Evolutionary conservation across 2,113 vertebrate species (phyloP), one percentile per base, ranked within the genome.

Genomic region (Pachycephala philippinensis): DNA sequence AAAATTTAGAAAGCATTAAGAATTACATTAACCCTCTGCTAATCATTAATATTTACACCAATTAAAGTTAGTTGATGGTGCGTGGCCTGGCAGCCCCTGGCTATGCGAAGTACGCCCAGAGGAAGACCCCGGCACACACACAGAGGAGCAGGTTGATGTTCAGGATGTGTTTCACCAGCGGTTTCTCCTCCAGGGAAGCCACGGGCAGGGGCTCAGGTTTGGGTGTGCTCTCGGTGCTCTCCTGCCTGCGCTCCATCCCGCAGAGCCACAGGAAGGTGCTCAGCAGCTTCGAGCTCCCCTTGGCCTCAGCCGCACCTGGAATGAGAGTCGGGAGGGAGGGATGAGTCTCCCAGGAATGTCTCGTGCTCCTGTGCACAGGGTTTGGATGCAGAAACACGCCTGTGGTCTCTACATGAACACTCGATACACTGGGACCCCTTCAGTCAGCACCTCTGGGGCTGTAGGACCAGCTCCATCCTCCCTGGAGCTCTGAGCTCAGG

Each of bases 81-180:
- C 13, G 17, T 11, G 27, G 54, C 16, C 15, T 4, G 3, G 10
- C 15, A 4, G 0, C 3, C 28, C 45, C 5, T 7, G 22, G 4
- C 98, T 98, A 99, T 2, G 98, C 99, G n/a, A 99, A 99, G 97
- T 98, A 99, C 2, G 98, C 99, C 96, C 99, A 98, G 79, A 99
- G 98, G 30, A 99, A 99, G 78, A 98, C 10, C 0, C 98, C 97
- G 0, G 98, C 97, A 4, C 98, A 97, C 8, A 98, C 26, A 12
- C 99, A 99, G 11, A 99, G 3, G 3, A 99, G 84, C 81, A 99
- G 97, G 97, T 99, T 99, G 96, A 96, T 3, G 33, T 99, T 98
- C 28, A 99, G 96, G 22, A 99, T 0, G 30, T 90, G 93, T 23
- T 90, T 98, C 64, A 98, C 95, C 33, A 65, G 19, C 1, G 98